Evolutionary conservation across 2,888 invertebrate genomes (phyloP).

Genomic region (Salticus scenicus): DNA sequence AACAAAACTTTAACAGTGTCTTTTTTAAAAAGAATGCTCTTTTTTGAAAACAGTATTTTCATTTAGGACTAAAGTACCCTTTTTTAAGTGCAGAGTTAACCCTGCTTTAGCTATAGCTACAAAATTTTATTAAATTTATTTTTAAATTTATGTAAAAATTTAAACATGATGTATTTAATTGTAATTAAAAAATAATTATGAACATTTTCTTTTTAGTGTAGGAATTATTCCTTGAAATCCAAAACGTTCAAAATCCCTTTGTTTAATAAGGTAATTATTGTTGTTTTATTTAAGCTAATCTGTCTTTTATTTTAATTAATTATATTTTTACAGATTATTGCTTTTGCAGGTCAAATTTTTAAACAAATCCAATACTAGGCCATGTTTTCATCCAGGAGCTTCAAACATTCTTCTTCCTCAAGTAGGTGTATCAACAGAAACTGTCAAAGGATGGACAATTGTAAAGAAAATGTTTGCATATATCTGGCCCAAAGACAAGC

Average conservation of each 20-base stretch:
- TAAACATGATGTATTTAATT: too few relatives aligned
- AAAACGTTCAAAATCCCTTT: constrained; percentile 26
- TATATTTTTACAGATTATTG: neutral
- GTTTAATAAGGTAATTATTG: constrained; percentile 34
- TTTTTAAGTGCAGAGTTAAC: too few relatives aligned
- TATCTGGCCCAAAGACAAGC: constrained; percentile 96
- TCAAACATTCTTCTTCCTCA: constrained; percentile 79
- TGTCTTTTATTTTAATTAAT: too few relatives aligned
- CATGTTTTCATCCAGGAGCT: constrained; percentile 94
- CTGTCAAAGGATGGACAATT: constrained; percentile 85
- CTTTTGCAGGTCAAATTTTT: constrained; percentile 9
- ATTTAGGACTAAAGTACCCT: too few relatives aligned
- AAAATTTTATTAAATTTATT: too few relatives aligned
- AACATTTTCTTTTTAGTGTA: constrained; percentile 19
- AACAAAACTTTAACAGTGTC: too few relatives aligned
- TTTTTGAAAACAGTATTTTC: too few relatives aligned
- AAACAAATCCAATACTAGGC: constrained; percentile 77
- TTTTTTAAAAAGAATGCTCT: too few relatives aligned
- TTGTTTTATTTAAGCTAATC: neutral
- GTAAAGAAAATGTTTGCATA: constrained; percentile 90
- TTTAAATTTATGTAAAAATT: too few relatives aligned
- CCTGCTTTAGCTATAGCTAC: too few relatives aligned
- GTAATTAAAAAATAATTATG: too few relatives aligned
- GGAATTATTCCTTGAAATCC: constrained; percentile 5
- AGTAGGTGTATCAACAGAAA: constrained; percentile 74